Evolutionary conservation across 2,888 invertebrate species (phyloP).

Genomic region (Pollenia amentaria): DNA sequence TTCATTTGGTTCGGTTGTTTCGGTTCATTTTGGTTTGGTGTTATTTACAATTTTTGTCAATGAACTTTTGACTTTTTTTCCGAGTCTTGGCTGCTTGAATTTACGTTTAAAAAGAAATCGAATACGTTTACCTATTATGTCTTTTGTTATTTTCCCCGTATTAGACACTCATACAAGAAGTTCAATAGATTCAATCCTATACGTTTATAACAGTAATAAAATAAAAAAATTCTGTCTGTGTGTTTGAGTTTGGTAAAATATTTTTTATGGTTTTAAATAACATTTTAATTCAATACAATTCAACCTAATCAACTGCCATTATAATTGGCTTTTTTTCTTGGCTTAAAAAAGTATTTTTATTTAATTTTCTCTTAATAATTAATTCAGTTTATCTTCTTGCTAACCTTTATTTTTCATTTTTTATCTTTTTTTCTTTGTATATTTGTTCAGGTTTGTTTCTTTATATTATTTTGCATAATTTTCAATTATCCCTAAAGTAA

Average conservation of each 20-base stretch:
- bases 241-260: background rate
- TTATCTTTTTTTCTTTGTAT: background rate
- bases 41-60: conserved; percentile 71
- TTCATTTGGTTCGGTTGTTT: conserved; percentile 26
- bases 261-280: conserved; percentile 53
- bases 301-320: conserved; percentile 19
- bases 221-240: conserved; percentile 4
- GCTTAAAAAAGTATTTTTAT: conserved; percentile 25
- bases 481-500: conserved; percentile 46
- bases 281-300: conserved; percentile 55
- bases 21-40: conserved; percentile 37
- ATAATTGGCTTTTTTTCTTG: conserved; percentile 42
- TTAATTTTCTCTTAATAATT: conserved; percentile 32
- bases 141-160: conserved; percentile 3
- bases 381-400: conserved; percentile 54
- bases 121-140: conserved; percentile 11
- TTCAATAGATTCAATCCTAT: conserved; percentile 40
- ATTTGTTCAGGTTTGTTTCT: background rate
- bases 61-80: conserved; percentile 69
- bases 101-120: conserved; percentile 42
- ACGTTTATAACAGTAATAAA: background rate
- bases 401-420: conserved; percentile 36
- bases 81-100: conserved; percentile 33
- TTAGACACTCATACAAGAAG: background rate
- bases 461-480: conserved; percentile 60